Percentiles rank a stretch among this genome's conserved stretches.
Conservation (phyloP, 2,888 invertebrate species). For the Scrobipalpa costella region DNA sequence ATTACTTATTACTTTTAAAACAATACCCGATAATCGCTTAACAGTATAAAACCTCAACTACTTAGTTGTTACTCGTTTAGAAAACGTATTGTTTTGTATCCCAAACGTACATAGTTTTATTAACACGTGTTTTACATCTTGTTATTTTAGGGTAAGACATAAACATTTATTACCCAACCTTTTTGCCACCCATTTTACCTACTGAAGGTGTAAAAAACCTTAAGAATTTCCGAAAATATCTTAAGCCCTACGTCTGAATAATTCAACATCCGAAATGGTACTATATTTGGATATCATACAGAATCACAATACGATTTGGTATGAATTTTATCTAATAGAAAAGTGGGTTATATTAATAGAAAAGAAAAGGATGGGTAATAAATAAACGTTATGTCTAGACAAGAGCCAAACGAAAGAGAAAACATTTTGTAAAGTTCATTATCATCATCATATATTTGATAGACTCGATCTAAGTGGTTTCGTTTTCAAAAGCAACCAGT, state of each 20-base stretch:
- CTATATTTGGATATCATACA: background rate
- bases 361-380: background rate
- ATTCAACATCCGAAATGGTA: background rate
- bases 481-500: background rate
- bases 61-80: background rate
- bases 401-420: background rate
- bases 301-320: background rate
- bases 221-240: background rate
- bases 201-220: background rate
- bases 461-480: background rate
- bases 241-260: background rate
- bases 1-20: no score
- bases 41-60: background rate
- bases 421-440: background rate
- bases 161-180: constrained; percentile 5
- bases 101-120: constrained; percentile 3
- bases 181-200: background rate
- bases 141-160: background rate
- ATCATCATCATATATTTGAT: background rate
- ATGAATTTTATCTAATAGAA: background rate
- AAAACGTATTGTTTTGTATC: background rate
- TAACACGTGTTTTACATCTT: background rate
- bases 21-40: background rate
- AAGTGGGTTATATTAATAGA: background rate
- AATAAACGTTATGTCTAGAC: background rate